Conservation (phyloP, 2,888 invertebrate species). For the Diarsia mendica region DNA sequence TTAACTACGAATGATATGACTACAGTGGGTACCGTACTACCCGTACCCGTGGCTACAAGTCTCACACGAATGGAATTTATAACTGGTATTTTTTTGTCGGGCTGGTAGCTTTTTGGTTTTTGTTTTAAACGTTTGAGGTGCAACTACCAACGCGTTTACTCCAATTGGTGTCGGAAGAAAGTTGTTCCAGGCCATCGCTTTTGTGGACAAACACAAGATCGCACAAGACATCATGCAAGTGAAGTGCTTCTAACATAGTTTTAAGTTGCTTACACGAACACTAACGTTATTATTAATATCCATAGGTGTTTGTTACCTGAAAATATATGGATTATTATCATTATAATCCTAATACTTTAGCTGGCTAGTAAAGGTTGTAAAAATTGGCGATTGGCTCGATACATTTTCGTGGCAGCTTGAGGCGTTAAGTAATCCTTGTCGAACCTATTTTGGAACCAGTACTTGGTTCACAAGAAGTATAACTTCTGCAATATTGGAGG, state of each 20-base stretch:
- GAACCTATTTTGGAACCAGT: background rate
- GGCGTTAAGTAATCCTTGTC: background rate
- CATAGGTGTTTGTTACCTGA: too few relatives aligned
- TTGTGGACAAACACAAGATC: too few relatives aligned
- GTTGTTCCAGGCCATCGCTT: too few relatives aligned
- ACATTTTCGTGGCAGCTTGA: background rate
- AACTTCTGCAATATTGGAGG: conserved; percentile 19
- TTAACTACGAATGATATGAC: conserved; percentile 40
- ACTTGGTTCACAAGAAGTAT: conserved; percentile 10
- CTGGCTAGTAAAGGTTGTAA: background rate
- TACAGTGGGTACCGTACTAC: background rate
- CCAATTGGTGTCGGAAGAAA: too few relatives aligned
- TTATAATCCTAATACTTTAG: background rate
- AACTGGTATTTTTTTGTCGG: background rate
- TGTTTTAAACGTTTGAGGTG: background rate
- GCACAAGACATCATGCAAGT: too few relatives aligned
- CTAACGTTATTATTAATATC: too few relatives aligned
- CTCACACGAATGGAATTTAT: conserved; percentile 1
- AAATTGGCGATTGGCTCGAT: background rate
- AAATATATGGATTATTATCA: too few relatives aligned
- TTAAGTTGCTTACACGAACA: too few relatives aligned
- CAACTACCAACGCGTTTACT: too few relatives aligned
- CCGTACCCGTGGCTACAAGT: conserved; percentile 9
- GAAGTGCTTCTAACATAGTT: too few relatives aligned
- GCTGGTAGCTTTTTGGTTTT: background rate